Conservation (phyloP, 1,140 invertebrate genomes). For the Tetramorium alpestre region DNA sequence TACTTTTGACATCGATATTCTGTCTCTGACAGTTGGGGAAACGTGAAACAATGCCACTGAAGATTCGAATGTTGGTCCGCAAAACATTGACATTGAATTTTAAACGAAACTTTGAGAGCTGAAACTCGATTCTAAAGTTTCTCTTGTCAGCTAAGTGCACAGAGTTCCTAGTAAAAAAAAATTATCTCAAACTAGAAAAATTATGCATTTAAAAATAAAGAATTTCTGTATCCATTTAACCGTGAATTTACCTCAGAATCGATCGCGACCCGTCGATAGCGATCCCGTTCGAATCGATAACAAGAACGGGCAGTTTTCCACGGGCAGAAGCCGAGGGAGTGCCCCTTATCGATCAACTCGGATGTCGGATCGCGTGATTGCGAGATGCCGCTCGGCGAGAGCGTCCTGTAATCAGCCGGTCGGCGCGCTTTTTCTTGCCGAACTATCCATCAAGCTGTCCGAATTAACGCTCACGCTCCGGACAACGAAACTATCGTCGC, state of each 20-base stretch:
- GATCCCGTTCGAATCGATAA: conserved; percentile 66
- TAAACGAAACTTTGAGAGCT: background rate
- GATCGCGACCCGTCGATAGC: conserved; percentile 19
- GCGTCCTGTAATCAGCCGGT: conserved; percentile 69
- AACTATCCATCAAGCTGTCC: conserved; percentile 75
- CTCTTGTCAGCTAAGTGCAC: background rate
- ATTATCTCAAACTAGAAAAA: background rate
- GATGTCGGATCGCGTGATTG: conserved; percentile 66
- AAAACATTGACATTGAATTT: background rate
- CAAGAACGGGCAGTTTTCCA: conserved; percentile 21
- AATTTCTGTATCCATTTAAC: background rate
- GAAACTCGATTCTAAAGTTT: background rate
- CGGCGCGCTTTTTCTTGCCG: conserved; percentile 66
- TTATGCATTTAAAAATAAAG: background rate
- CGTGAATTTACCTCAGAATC: background rate
- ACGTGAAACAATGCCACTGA: background rate
- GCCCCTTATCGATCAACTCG: conserved; percentile 67
- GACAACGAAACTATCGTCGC: conserved; percentile 67
- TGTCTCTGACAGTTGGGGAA: background rate
- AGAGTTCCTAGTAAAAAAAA: background rate
- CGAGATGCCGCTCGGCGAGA: conserved; percentile 58
- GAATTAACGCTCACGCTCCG: conserved; percentile 68
- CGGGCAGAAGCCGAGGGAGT: conserved; percentile 25
- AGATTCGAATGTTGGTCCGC: background rate
- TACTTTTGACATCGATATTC: background rate